Conservation (phyloP, 1,140 invertebrate genomes). For the Augochlora pura region DNA sequence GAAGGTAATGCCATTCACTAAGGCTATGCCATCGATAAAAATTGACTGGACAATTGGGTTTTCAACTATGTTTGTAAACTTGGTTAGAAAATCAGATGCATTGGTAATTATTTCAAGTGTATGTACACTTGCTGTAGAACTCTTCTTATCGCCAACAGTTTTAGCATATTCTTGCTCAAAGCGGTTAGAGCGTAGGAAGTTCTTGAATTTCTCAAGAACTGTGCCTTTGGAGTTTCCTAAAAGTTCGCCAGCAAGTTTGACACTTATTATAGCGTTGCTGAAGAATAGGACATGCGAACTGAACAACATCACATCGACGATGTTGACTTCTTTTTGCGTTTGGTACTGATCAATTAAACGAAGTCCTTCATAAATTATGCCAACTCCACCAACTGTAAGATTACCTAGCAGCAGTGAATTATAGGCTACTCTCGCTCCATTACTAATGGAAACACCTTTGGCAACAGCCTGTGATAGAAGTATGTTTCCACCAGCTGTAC, state of each 20-base stretch:
- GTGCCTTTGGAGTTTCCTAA: neutral
- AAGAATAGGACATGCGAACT: slow-evolving; percentile 59
- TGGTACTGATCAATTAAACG: slow-evolving; percentile 49
- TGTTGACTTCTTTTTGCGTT: slow-evolving; percentile 4
- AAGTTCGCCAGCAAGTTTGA: slow-evolving; percentile 49
- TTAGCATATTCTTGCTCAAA: neutral
- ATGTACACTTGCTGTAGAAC: neutral
- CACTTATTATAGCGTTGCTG: slow-evolving; percentile 47
- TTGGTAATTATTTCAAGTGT: neutral
- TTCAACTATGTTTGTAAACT: neutral
- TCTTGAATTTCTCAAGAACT: slow-evolving; percentile 8
- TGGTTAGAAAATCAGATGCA: neutral
- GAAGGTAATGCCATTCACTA: slow-evolving; percentile 1
- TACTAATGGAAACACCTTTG: slow-evolving; percentile 38
- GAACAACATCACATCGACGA: slow-evolving; percentile 47
- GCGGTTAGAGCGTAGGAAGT: neutral
- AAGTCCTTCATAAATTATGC: slow-evolving; percentile 43
- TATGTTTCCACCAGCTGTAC: slow-evolving; percentile 45
- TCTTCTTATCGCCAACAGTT: neutral
- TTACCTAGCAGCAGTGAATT: slow-evolving; percentile 60
- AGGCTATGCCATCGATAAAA: neutral
- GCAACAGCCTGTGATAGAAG: slow-evolving; percentile 48
- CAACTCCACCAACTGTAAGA: slow-evolving; percentile 43
- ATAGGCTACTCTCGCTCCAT: slow-evolving; percentile 36
- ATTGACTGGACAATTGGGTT: neutral